These are phyloP conservation scores for Clitarchus hookeri DNA, from an alignment of 2,888 invertebrate species.

Conservation along the genomic window DNA sequence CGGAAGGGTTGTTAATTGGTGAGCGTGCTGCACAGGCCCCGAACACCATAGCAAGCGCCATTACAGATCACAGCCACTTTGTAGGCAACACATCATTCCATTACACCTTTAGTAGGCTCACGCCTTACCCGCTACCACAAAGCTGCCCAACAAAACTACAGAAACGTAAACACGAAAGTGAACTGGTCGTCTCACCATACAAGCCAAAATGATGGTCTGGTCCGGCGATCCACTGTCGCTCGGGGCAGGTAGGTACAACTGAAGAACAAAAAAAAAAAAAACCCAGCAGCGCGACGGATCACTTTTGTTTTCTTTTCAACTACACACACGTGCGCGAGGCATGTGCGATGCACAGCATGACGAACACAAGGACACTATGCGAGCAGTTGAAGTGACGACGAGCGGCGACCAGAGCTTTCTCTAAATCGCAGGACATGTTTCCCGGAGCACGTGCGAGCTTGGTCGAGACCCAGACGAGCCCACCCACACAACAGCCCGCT, in stretches of 20 bases:
- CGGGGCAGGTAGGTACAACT: neutral
- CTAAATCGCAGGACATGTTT: neutral
- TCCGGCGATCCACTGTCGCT: neutral
- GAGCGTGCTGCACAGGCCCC: neutral
- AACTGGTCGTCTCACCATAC: neutral
- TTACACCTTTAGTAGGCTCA: neutral
- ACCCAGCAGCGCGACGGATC: neutral
- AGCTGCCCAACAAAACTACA: neutral
- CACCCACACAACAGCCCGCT: neutral
- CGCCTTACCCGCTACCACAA: neutral
- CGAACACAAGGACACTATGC: neutral
- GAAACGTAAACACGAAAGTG: neutral
- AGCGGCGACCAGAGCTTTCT: no score
- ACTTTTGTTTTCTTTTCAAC: neutral
- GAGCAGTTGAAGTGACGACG: neutral
- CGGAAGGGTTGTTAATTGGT: neutral
- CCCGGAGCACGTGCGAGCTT: neutral
- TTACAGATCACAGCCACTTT: neutral
- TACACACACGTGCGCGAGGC: neutral
- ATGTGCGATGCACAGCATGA: neutral
- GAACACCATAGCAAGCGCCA: slow-evolving; percentile 7
- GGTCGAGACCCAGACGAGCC: neutral
- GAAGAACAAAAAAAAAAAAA: neutral
- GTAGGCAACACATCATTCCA: neutral
- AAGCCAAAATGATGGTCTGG: neutral